Evolutionary conservation across 2,797 vertebrate species (phyloP).

Genomic region (Acipenser oxyrinchus): DNA sequence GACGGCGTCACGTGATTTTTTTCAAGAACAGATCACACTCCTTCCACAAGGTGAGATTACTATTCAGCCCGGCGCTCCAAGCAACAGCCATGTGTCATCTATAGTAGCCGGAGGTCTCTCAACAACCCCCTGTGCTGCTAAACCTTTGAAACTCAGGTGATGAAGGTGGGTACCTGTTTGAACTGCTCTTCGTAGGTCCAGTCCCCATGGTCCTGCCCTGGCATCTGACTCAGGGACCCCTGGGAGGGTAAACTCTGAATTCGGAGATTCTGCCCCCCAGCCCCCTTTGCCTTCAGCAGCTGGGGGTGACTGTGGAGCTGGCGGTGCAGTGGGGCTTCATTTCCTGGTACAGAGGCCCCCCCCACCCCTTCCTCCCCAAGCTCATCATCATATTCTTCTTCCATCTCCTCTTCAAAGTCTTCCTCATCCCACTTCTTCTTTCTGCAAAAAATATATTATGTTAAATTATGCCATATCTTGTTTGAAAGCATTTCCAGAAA

Average conservation of each 20-base stretch:
- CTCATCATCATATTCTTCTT: constrained; percentile 74
- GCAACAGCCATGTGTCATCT: no score
- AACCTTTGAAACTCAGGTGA: no score
- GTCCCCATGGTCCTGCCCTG: constrained; percentile 79
- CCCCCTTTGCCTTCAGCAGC: constrained; percentile 54
- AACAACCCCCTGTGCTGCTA: no score
- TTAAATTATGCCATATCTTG: no score
- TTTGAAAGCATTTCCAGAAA: no score
- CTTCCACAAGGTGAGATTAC: no score
- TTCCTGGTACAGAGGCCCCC: constrained; percentile 51
- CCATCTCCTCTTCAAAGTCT: constrained; percentile 86
- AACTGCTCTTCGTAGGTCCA: constrained; percentile 98
- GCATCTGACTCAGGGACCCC: constrained; percentile 55
- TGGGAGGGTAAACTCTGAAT: constrained; percentile 50
- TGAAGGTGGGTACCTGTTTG: constrained; percentile 69
- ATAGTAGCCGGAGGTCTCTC: no score
- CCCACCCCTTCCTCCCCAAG: constrained; percentile 64
- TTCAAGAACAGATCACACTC: no score
- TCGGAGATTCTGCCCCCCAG: constrained; percentile 60
- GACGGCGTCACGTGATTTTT: no score
- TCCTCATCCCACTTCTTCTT: constrained; percentile 91
- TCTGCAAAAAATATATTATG: constrained; percentile 40
- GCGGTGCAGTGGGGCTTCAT: constrained; percentile 68
- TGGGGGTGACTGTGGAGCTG: constrained; percentile 69
- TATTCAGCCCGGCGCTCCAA: no score